phyloP scores from a whole-genome alignment of 1,140 invertebrate species.

The Hycleus cichorii region DNA sequence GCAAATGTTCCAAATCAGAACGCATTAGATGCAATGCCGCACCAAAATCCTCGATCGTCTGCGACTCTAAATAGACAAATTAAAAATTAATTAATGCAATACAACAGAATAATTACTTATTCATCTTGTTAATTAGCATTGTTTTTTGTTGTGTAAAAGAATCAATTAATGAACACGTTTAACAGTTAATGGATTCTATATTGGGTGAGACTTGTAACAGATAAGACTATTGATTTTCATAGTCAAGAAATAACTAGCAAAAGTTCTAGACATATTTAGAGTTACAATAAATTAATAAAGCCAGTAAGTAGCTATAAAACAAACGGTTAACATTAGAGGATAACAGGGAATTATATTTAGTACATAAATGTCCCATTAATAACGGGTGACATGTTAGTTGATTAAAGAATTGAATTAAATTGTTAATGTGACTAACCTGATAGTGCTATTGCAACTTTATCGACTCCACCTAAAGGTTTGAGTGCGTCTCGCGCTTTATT shows the following conservation, averaged over 20 bases:
- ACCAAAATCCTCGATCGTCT: conserved; percentile 91
- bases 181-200: too few species aligned
- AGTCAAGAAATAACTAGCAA: too few species aligned
- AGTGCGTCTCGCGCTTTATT: conserved; percentile 86
- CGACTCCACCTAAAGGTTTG: conserved; percentile 82
- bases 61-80: conserved; percentile 64
- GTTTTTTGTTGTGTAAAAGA: background rate
- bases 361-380: too few species aligned
- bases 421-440: conserved; percentile 59
- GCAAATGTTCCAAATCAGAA: conserved; percentile 82
- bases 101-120: too few species aligned
- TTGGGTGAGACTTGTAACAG: background rate
- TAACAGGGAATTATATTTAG: too few species aligned
- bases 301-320: too few species aligned
- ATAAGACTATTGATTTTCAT: too few species aligned
- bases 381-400: background rate
- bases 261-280: too few species aligned
- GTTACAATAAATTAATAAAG: too few species aligned
- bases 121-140: too few species aligned
- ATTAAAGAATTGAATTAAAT: background rate
- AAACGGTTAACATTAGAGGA: too few species aligned
- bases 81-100: too few species aligned
- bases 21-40: conserved; percentile 78
- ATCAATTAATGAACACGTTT: conserved; percentile 14
- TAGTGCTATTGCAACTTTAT: conserved; percentile 88